Conservation (phyloP, 2,888 invertebrate genomes). For the Periphyllus acericola region DNA sequence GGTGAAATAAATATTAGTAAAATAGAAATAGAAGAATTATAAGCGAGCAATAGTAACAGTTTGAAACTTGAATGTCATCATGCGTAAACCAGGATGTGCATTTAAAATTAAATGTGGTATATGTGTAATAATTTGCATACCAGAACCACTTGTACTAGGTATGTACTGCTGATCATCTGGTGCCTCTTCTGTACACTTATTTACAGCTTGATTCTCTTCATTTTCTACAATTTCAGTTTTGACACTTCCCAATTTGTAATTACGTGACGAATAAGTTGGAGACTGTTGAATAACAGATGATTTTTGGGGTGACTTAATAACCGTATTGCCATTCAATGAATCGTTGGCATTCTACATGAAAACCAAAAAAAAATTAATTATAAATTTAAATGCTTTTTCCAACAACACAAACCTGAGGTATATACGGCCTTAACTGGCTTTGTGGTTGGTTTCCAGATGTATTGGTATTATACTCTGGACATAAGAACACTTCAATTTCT, state of each 20-base stretch:
- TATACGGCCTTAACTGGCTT: slow-evolving; percentile 55
- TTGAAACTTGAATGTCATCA: slow-evolving; percentile 30
- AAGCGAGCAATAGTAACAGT: slow-evolving; percentile 43
- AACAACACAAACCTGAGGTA: slow-evolving; percentile 35
- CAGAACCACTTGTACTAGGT: slow-evolving; percentile 58
- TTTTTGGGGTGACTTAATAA: slow-evolving; percentile 58
- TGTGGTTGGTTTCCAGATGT: slow-evolving; percentile 48
- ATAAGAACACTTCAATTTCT: slow-evolving; percentile 94
- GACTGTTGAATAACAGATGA: slow-evolving; percentile 55
- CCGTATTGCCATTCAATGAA: slow-evolving; percentile 13
- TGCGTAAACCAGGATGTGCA: slow-evolving; percentile 40
- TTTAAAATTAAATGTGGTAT: slow-evolving; percentile 46
- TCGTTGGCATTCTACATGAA: slow-evolving; percentile 13
- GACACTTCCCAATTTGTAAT: slow-evolving; percentile 22
- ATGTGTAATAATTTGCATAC: slow-evolving; percentile 61
- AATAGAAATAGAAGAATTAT: slow-evolving; percentile 31
- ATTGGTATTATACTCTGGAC: slow-evolving; percentile 74
- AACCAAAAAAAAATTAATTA: neutral
- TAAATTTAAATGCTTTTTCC: neutral
- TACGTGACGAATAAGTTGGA: slow-evolving; percentile 44
- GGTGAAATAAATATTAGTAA: slow-evolving; percentile 31
- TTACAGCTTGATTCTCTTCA: slow-evolving; percentile 32
- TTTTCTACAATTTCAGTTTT: slow-evolving; percentile 25
- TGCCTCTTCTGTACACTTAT: neutral
- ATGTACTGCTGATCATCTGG: slow-evolving; percentile 46